Percentiles rank a stretch among this genome's conserved stretches.
Evolutionary conservation across 2,888 invertebrate species (phyloP).

Genomic region (Lapara coniferarum): DNA sequence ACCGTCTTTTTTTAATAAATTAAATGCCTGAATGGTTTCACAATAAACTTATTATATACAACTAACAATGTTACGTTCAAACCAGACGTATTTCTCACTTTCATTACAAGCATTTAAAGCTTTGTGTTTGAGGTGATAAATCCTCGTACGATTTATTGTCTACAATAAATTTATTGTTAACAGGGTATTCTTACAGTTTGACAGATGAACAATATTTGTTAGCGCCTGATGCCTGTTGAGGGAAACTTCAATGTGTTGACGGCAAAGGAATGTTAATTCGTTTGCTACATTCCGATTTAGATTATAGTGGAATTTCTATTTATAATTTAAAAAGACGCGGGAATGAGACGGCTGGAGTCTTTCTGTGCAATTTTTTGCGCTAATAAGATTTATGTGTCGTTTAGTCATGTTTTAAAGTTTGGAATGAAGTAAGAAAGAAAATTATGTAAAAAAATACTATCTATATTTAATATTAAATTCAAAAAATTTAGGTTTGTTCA

Average conservation of each 20-base stretch:
- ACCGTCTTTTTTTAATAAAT: too few species aligned
- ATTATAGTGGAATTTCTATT: not conserved
- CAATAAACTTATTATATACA: too few species aligned
- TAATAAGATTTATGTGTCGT: not conserved
- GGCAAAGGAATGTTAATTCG: constrained; percentile 65
- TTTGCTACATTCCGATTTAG: constrained; percentile 34
- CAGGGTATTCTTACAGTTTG: constrained; percentile 56
- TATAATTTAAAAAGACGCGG: not conserved
- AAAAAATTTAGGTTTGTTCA: too few species aligned
- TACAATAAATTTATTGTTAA: constrained; percentile 38
- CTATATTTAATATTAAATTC: too few species aligned
- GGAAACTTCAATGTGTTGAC: constrained; percentile 64
- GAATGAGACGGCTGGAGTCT: not conserved
- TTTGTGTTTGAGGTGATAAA: constrained; percentile 31
- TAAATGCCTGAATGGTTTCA: too few species aligned
- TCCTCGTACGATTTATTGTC: constrained; percentile 30
- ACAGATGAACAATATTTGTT: constrained; percentile 72
- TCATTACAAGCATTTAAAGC: constrained; percentile 29
- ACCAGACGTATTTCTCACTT: not conserved
- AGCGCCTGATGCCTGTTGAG: constrained; percentile 59
- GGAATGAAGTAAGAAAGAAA: too few species aligned
- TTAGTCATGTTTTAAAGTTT: not conserved
- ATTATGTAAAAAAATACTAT: too few species aligned
- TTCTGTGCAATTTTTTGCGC: not conserved
- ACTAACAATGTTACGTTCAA: not conserved